Evolutionary conservation across 2,113 vertebrate species (phyloP).

Genomic region (Orycteropus afer): DNA sequence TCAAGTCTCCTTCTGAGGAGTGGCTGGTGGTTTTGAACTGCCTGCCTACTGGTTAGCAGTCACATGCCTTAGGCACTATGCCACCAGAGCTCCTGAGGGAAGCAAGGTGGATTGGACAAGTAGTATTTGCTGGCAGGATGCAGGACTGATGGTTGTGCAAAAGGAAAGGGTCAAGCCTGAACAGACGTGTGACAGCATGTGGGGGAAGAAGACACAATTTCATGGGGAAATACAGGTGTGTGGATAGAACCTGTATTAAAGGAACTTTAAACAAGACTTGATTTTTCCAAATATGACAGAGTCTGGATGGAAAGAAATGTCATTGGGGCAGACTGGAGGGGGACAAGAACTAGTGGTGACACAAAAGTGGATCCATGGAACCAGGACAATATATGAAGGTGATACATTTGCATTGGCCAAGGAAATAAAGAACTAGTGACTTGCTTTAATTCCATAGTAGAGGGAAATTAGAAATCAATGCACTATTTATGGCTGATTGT

Average conservation of each 20-base stretch:
- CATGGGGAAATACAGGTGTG: too few relatives aligned
- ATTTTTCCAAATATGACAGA: neutral
- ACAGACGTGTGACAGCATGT: neutral
- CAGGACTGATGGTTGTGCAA: neutral
- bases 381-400: too few relatives aligned
- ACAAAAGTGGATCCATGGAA: too few relatives aligned
- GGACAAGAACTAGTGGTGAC: fast-evolving
- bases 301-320: neutral
- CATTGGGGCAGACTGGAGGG: fast-evolving
- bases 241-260: neutral
- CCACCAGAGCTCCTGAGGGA: too few relatives aligned
- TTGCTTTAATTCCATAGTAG: too few relatives aligned
- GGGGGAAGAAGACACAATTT: neutral
- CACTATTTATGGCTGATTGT: too few relatives aligned
- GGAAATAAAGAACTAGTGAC: fast-evolving
- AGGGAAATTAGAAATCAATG: neutral
- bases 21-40: too few relatives aligned
- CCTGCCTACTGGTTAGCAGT: too few relatives aligned
- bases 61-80: too few relatives aligned
- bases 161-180: neutral
- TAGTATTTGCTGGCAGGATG: neutral
- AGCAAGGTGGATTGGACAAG: neutral
- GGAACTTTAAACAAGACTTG: neutral
- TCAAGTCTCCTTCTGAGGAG: too few relatives aligned
- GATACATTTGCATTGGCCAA: too few relatives aligned